phyloP scores from a whole-genome alignment of 2,888 invertebrate genomes.

The Penaeus monodon region DNA sequence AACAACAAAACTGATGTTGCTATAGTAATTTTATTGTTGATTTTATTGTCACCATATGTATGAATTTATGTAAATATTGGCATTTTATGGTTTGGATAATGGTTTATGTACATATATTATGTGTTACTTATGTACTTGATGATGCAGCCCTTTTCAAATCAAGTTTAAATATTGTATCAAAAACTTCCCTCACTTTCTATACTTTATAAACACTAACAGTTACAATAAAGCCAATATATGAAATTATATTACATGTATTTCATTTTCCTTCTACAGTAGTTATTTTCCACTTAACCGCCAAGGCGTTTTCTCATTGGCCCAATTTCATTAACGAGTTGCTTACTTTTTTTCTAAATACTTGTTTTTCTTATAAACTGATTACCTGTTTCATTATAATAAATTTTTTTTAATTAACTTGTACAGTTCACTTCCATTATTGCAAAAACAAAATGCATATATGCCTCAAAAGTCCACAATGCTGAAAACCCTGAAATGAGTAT shows the following conservation, averaged over 20 bases:
- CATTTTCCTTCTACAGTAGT: too few relatives aligned
- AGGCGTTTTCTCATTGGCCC: too few relatives aligned
- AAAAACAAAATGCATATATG: too few relatives aligned
- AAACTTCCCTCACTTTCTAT: neutral
- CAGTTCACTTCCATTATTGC: too few relatives aligned
- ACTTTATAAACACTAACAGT: conserved; percentile 23
- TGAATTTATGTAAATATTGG: conserved; percentile 9
- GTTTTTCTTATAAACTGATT: too few relatives aligned
- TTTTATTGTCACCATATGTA: conserved; percentile 6
- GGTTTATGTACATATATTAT: conserved; percentile 15
- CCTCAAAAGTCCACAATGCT: too few relatives aligned
- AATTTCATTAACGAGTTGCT: too few relatives aligned
- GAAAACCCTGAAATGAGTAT: too few relatives aligned
- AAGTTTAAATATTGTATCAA: conserved; percentile 7
- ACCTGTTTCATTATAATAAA: too few relatives aligned
- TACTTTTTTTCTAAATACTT: too few relatives aligned
- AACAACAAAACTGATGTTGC: neutral
- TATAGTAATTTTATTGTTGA: neutral
- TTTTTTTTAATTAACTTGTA: too few relatives aligned
- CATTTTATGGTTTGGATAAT: conserved; percentile 26
- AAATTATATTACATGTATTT: neutral
- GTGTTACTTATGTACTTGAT: conserved; percentile 2
- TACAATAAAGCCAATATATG: conserved; percentile 12
- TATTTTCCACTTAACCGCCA: too few relatives aligned
- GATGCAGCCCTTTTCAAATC: conserved; percentile 13